Evolutionary conservation across 2,888 invertebrate species (phyloP), one percentile per base, ranked within the genome.

Genomic region (Girardia tigrina): DNA sequence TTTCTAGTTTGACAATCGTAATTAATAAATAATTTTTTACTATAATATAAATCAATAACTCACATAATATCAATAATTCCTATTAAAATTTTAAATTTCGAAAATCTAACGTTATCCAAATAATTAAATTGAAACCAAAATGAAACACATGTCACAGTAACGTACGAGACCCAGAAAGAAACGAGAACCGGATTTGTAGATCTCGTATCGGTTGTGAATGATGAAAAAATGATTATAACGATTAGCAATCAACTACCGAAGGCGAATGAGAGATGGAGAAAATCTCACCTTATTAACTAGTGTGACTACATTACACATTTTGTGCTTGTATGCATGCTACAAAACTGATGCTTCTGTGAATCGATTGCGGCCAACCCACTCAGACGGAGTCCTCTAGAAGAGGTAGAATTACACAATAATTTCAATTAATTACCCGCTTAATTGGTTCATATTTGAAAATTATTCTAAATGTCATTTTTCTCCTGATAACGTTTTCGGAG

Each of bases 241-340:
- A 56, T 56, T 12, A 56, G 20, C n/a, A 56, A 56, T n/a, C 56
- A 56, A 56, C 56, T 56, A 56, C 56, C n/a, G 56, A 56, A 56
- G 56, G 56, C 56, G 56, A 56, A 56, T 56, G 56, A 56, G 56
- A 56, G 56, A 56, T 56, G 56, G 56, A 56, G 56, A 56, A 56
- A 56, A 56, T 56, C 56, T 56, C 56, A 56, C 56, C 56, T 56
- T 56, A 56, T 56, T 56, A 56, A 56, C 56, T 56, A 56, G 56
- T 56, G 20, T 56, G 56, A 56, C 56, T 56, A 56, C 56, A 56
- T n/a, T 56, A 23, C 56, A 56, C 56, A 56, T 56, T 56, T 56
- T 12, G 56, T 56, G 56, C n/a, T n/a, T 56, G 56, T 56, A 23
- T 56, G 56, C n/a, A 56, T 56, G 56, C n/a, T 23, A 56, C 2